A percentile compares a stretch with the other conserved stretches of the same genome.
These are phyloP conservation scores for Micropoecilia bifurca DNA, from an alignment of 2,797 vertebrate genomes.

Conservation along the genomic window DNA sequence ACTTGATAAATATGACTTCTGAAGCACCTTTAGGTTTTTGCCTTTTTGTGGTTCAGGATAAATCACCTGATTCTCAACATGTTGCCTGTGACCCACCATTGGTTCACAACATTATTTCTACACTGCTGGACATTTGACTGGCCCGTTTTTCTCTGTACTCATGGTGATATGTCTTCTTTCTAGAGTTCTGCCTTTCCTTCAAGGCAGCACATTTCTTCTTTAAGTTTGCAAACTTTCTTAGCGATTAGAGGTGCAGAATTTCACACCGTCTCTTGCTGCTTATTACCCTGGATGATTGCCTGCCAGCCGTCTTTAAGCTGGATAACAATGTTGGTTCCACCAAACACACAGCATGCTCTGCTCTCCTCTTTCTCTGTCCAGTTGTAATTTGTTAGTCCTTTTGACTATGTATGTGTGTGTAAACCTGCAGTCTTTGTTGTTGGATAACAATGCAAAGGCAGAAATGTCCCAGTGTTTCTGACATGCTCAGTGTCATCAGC, in stretches of 20 bases:
- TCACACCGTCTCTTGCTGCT: background rate
- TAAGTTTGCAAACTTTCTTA: background rate
- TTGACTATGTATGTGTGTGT: slow-evolving; percentile 8
- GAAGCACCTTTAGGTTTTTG: background rate
- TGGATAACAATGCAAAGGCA: slow-evolving; percentile 36
- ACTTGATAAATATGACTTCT: too few relatives aligned
- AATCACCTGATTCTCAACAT: background rate
- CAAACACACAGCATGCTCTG: slow-evolving; percentile 16
- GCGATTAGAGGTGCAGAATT: background rate
- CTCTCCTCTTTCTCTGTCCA: slow-evolving; percentile 2
- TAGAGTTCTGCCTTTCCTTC: background rate
- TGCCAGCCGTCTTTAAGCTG: slow-evolving; percentile 20
- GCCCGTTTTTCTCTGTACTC: background rate
- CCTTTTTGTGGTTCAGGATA: too few relatives aligned
- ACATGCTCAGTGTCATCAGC: slow-evolving; percentile 34
- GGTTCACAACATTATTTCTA: background rate
- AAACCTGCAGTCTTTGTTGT: slow-evolving; percentile 46
- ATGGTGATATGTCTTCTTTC: background rate
- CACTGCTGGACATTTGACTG: background rate
- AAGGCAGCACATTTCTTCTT: background rate
- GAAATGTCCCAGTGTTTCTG: slow-evolving; percentile 21
- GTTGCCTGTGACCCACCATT: background rate
- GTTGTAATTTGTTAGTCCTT: slow-evolving; percentile 25
- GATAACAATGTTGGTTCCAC: slow-evolving; percentile 17
- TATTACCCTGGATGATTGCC: slow-evolving; percentile 9